A percentile compares a stretch with the other conserved stretches of the same genome.
These are phyloP conservation scores for Entomyzon cyanotis DNA, from an alignment of 2,113 vertebrate genomes.

Conservation along the genomic window DNA sequence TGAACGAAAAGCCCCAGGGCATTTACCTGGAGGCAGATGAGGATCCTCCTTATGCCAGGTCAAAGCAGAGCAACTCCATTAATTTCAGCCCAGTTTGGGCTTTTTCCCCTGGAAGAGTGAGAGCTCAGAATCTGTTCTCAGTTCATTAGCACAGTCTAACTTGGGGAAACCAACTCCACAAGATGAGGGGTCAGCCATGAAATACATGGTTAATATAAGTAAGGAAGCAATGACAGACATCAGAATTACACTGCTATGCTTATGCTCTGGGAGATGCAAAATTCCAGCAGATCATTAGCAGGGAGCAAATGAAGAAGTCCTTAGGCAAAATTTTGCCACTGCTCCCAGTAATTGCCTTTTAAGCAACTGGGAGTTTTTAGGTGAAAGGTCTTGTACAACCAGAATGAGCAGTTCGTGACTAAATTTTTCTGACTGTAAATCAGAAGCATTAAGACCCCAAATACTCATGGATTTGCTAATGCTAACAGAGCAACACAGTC, in stretches of 20 bases:
- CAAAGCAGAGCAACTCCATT: background rate
- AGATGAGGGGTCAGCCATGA: background rate
- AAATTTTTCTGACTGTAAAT: background rate
- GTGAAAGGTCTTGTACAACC: constrained; percentile 32
- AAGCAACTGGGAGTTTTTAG: background rate
- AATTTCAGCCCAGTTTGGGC: background rate
- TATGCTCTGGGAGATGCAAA: background rate
- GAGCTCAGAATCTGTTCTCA: background rate
- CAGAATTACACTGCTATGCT: background rate
- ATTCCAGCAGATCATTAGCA: constrained; percentile 22
- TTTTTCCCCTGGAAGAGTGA: background rate
- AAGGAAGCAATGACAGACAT: background rate
- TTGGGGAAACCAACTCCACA: background rate
- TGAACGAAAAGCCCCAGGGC: background rate
- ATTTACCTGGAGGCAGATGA: background rate
- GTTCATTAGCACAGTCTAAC: background rate
- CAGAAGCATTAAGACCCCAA: background rate
- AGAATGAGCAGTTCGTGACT: background rate
- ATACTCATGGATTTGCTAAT: background rate
- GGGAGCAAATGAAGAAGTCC: background rate
- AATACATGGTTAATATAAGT: constrained; percentile 12
- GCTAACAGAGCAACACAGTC: background rate
- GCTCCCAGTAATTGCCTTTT: constrained; percentile 26
- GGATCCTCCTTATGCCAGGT: background rate
- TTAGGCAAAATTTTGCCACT: background rate